Conservation (phyloP, 1,140 invertebrate species). For the Aphidius ervi region DNA sequence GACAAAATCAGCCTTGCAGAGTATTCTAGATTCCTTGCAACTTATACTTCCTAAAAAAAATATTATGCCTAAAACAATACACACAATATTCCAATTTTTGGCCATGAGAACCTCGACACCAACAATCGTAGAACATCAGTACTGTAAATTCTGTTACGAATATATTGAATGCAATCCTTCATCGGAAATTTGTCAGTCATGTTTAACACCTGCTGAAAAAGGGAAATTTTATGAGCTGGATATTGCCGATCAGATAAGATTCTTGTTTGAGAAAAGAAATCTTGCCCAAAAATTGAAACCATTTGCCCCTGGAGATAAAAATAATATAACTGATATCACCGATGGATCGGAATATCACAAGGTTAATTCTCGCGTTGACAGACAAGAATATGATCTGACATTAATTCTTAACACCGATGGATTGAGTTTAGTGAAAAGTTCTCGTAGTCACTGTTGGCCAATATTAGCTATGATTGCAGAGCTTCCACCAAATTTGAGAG, state of each 20-base stretch:
- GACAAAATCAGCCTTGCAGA: constrained; percentile 20
- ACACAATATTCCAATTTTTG: constrained; percentile 22
- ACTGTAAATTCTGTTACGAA: constrained; percentile 20
- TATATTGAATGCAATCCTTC: constrained; percentile 8
- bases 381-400: constrained; percentile 23
- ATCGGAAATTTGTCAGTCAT: constrained; percentile 13
- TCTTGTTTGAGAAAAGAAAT: constrained; percentile 19
- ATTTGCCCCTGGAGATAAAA: not conserved
- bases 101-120: constrained; percentile 15
- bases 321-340: constrained; percentile 19
- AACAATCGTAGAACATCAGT: constrained; percentile 21
- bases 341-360: constrained; percentile 18
- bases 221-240: constrained; percentile 6
- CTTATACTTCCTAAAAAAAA: constrained; percentile 22
- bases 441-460: constrained; percentile 26
- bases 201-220: constrained; percentile 1
- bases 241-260: constrained; percentile 16
- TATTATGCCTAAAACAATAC: constrained; percentile 20
- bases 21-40: constrained; percentile 12
- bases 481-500: constrained; percentile 22
- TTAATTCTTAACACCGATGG: constrained; percentile 28
- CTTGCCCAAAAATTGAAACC: constrained; percentile 18
- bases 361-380: constrained; percentile 17
- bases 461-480: constrained; percentile 27
- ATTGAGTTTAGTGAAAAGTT: constrained; percentile 21